Percentiles rank a stretch among this genome's conserved stretches.
phyloP scores from a whole-genome alignment of 2,888 invertebrate genomes.

The Ennomos fuscantarius region DNA sequence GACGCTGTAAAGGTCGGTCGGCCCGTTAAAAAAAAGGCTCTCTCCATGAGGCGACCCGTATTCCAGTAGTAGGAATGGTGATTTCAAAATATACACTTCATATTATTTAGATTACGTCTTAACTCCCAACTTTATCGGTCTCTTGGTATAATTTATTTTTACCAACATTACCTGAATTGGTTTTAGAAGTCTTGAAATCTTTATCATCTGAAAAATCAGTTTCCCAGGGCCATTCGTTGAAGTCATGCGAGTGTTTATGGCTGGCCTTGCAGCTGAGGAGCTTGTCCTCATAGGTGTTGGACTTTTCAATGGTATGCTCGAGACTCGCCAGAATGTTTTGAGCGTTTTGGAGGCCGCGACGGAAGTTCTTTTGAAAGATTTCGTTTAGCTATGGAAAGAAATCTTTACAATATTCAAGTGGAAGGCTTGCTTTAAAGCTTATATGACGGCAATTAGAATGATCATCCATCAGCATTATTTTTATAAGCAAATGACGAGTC shows the following conservation, averaged over 20 bases:
- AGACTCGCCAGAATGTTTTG: constrained; percentile 59
- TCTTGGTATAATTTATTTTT: no score
- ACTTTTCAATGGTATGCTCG: constrained; percentile 65
- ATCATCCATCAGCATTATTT: no score
- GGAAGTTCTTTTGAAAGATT: constrained; percentile 53
- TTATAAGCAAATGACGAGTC: no score
- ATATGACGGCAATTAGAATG: no score
- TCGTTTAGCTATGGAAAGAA: constrained; percentile 40
- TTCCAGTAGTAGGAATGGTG: no score
- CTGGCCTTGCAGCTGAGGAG: constrained; percentile 59
- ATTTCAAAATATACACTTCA: no score
- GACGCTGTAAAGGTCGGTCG: no score
- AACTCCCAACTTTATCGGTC: no score
- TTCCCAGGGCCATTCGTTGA: constrained; percentile 53
- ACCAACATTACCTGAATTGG: constrained; percentile 28
- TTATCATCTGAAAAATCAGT: constrained; percentile 48
- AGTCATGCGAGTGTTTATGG: constrained; percentile 58
- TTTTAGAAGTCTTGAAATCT: constrained; percentile 39
- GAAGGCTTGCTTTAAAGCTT: no score
- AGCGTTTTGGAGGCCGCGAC: constrained; percentile 63
- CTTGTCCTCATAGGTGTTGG: constrained; percentile 61
- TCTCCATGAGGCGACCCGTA: no score
- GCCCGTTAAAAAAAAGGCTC: no score
- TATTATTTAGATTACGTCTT: no score
- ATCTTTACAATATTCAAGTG: background rate